Evolutionary conservation across 37 sponge, comb jelly and placozoan species (phyloP), one percentile per base, ranked within the genome.

Genomic region (Corticium candelabrum): DNA sequence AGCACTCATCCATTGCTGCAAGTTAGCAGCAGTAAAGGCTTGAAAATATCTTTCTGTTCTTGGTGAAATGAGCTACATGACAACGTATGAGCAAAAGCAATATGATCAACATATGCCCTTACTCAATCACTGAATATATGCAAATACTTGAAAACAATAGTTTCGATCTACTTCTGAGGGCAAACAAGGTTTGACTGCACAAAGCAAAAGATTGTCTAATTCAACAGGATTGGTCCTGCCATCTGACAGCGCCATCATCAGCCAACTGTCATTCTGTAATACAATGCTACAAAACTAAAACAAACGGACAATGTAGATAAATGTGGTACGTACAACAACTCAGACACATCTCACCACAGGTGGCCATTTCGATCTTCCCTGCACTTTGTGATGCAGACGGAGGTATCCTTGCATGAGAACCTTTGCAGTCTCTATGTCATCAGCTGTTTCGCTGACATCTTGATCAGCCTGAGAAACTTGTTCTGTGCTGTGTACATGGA

Each of bases 61-160:
- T 0, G 94, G 94, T 0, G 90, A 85, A 39, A 93, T 87, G 4
- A 93, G 75, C 91, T 91, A 57, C 27, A 67, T n/a, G n/a, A n/a
- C n/a, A n/a, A n/a, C n/a, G n/a, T n/a, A 34, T 1, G 29, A 37
- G 69, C 40, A 30, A 79, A 36, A 56, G 36, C 36, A 50, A 21
- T 50, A 21, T 50, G 62, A 21, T 11, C n/a, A n/a, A n/a, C n/a
- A n/a, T n/a, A n/a, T n/a, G n/a, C n/a, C n/a, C n/a, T 11, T 50
- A 50, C 62, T 50, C 21, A 21, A 50, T 21, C 62, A 21, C 11
- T 50, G 15, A 50, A 50, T 50, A 50, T 11, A 11, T 21, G 11
- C 62, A n/a, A 43, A 11, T 5, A 88, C 94, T 57, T 87, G 78
- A 76, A 93, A 86, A 50, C 94, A 93, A 76, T 38, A 81, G 88